Evolutionary conservation across 2,888 invertebrate species (phyloP), one percentile per base, ranked within the genome.

Genomic region (Ophioninae sp.): DNA sequence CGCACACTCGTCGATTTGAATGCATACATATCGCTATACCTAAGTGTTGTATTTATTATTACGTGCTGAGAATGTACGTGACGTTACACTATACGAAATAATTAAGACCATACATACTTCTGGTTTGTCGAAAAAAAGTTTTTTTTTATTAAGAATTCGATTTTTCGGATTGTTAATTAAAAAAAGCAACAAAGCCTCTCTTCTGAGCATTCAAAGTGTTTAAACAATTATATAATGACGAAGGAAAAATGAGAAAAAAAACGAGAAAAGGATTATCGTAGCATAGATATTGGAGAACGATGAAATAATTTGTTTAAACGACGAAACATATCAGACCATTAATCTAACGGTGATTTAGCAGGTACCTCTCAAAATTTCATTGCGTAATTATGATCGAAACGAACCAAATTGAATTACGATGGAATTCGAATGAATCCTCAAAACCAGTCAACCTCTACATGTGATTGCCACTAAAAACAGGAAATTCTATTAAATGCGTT

Each of bases 21-120:
- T 65, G 59, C 77, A 62, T 79, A 82, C 82, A 82, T 82, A 82
- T 82, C 82, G 82, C 50, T 82, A 82, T 65, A n/a, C n/a, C 59
- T 82, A 82, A 82, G 78, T 82, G 69, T 82, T 20, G 74, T 69
- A 74, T 79, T 78, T 74, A 62, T 65, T 39, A 68, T 50, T 37
- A 23, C 50, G 21, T 56, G 23, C 13, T 50, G 6, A 39, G 50
- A 21, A 68, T 13, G 65, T 7, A 23, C 17, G 68, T 17, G 7
- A 21, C 67, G 44, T 67, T 50, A 50, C n/a, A 23, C 13, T n/a
- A 20, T 56, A 68, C 21, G 61, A 59, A 17, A 37, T 44, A 62
- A 57, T 70, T 30, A 30, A 30, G 30, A 30, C 30, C 30, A 30
- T 30, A 30, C 30, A 30, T 30, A 2, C 30, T 30, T 30, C 30